phyloP scores from a whole-genome alignment of 2,888 invertebrate genomes.

The Sphecodes monilicornis region DNA sequence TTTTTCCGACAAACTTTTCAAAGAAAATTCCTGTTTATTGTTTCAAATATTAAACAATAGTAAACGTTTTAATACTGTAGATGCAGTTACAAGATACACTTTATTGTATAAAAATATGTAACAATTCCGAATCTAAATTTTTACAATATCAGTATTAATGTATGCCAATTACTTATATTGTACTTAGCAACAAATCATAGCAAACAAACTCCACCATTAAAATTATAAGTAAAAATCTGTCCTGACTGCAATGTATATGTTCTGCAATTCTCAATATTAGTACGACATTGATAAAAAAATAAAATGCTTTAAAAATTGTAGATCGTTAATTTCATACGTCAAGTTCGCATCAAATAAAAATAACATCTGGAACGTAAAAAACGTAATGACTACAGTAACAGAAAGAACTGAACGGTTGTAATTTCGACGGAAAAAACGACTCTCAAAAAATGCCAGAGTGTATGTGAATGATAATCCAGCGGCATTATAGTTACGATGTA shows the following conservation, averaged over 20 bases:
- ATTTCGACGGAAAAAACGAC: background rate
- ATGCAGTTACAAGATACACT: too few relatives aligned
- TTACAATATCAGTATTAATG: too few relatives aligned
- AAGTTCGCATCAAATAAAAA: background rate
- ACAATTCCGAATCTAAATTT: too few relatives aligned
- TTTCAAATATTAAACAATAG: too few relatives aligned
- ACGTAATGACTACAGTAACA: background rate
- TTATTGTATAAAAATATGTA: too few relatives aligned
- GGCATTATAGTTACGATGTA: conserved; percentile 25
- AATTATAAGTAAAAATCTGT: too few relatives aligned
- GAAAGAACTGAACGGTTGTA: background rate
- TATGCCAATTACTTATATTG: too few relatives aligned
- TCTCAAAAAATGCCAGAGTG: background rate
- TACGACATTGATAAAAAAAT: background rate
- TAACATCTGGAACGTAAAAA: background rate
- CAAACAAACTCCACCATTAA: too few relatives aligned
- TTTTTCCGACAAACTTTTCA: too few relatives aligned
- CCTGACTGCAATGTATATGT: background rate
- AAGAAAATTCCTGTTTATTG: too few relatives aligned
- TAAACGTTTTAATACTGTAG: too few relatives aligned
- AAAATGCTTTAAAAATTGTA: background rate
- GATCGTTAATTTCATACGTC: background rate
- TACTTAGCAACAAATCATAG: too few relatives aligned
- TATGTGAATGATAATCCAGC: background rate
- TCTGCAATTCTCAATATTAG: background rate